A percentile compares a stretch with the other conserved stretches of the same genome.
Evolutionary conservation across 2,113 vertebrate species (phyloP).

Genomic region (Amphiprion ocellaris): DNA sequence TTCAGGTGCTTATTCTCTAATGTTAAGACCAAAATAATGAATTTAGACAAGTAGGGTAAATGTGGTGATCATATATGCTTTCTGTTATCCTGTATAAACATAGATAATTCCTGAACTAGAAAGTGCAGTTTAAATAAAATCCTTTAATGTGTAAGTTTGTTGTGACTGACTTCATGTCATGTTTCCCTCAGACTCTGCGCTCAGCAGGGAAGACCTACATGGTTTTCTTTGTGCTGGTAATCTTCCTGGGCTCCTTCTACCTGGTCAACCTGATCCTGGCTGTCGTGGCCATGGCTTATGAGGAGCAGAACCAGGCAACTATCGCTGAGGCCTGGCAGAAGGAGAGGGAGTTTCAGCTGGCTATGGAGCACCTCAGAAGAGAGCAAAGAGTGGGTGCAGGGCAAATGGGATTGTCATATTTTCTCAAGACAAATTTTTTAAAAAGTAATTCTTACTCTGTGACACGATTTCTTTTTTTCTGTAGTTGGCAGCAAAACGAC

Average conservation of each 20-base stretch:
- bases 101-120: neutral
- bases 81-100: neutral
- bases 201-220: slow-evolving; percentile 99
- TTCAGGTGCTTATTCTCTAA: neutral
- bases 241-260: slow-evolving; percentile 99
- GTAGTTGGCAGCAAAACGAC: slow-evolving; percentile 86
- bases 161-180: slow-evolving; percentile 14
- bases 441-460: neutral
- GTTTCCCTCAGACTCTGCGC: slow-evolving; percentile 88
- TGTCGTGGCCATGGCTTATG: slow-evolving; percentile 99
- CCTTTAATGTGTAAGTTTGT: neutral
- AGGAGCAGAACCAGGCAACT: slow-evolving; percentile 99
- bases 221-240: slow-evolving; percentile 98
- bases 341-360: slow-evolving; percentile 95
- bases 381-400: slow-evolving; percentile 90
- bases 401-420: neutral
- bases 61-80: neutral
- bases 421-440: neutral
- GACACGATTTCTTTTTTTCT: slow-evolving; percentile 25
- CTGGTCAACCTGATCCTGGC: slow-evolving; percentile 97
- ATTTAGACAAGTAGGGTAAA: neutral
- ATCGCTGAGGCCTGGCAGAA: slow-evolving; percentile 97
- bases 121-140: no score
- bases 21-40: neutral
- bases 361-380: slow-evolving; percentile 93